Conservation (phyloP, 1,140 invertebrate genomes). For the Linepithema humile region DNA sequence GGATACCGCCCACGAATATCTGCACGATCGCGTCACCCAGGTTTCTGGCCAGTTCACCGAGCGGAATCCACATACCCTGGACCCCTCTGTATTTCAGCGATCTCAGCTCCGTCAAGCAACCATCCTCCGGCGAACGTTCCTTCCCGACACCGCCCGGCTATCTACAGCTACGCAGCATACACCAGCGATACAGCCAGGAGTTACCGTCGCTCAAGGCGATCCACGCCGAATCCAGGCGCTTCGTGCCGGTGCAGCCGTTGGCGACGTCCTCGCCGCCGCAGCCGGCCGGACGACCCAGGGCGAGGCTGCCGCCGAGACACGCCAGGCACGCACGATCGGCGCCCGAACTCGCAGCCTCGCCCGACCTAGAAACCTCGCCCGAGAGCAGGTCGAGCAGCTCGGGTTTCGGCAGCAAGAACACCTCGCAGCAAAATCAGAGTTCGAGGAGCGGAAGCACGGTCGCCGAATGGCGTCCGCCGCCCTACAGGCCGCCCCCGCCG, state of each 20-base stretch:
- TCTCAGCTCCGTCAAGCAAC: slow-evolving; percentile 93
- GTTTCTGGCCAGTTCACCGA: slow-evolving; percentile 85
- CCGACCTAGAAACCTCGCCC: slow-evolving; percentile 90
- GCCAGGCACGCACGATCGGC: slow-evolving; percentile 88
- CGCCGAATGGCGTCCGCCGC: slow-evolving; percentile 90
- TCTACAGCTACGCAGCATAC: slow-evolving; percentile 86
- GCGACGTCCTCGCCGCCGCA: slow-evolving; percentile 84
- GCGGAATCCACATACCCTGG: slow-evolving; percentile 84
- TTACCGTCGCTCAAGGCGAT: slow-evolving; percentile 90
- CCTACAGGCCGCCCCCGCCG: slow-evolving; percentile 89
- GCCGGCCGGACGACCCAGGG: slow-evolving; percentile 82
- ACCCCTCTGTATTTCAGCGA: slow-evolving; percentile 91
- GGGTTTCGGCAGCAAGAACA: slow-evolving; percentile 96
- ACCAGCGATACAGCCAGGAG: slow-evolving; percentile 90
- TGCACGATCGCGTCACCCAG: slow-evolving; percentile 84
- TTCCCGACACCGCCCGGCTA: slow-evolving; percentile 89
- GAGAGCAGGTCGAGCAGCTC: slow-evolving; percentile 94
- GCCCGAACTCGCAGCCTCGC: slow-evolving; percentile 86
- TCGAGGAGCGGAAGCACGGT: slow-evolving; percentile 89
- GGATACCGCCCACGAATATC: slow-evolving; percentile 72
- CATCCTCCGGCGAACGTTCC: slow-evolving; percentile 91
- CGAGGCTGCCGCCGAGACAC: slow-evolving; percentile 86
- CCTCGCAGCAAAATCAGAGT: slow-evolving; percentile 92
- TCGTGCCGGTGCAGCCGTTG: slow-evolving; percentile 86
- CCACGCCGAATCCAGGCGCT: slow-evolving; percentile 88